phyloP scores from a whole-genome alignment of 2,113 vertebrate genomes.

The Crocuta crocuta region DNA sequence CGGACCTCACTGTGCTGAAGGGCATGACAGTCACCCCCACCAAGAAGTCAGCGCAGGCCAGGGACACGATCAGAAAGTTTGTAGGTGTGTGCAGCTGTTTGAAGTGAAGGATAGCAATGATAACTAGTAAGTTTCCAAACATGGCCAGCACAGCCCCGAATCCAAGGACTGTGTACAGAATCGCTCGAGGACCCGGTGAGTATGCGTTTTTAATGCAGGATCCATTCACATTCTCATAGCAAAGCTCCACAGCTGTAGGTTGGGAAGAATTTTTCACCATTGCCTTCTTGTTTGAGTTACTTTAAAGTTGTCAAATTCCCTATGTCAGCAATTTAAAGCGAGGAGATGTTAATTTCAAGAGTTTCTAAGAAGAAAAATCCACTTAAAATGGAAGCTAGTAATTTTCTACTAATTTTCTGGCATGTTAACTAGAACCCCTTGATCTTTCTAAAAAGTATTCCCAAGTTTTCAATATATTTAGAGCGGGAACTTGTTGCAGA shows the following conservation, averaged over 20 bases:
- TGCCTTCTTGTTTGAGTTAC: neutral
- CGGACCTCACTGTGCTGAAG: constrained; percentile 70
- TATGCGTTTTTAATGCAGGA: constrained; percentile 63
- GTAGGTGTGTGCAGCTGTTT: constrained; percentile 78
- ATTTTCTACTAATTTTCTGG: neutral
- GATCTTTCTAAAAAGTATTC: neutral
- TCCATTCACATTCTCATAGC: constrained; percentile 50
- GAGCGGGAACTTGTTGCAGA: neutral
- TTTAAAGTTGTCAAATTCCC: neutral
- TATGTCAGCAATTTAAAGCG: neutral
- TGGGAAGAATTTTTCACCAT: constrained; percentile 9
- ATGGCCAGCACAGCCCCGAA: constrained; percentile 58
- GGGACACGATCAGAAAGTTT: constrained; percentile 56
- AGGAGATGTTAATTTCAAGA: neutral
- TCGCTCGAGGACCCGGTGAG: neutral
- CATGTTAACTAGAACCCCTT: neutral
- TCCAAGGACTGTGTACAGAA: constrained; percentile 52
- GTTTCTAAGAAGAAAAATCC: neutral
- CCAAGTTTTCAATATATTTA: neutral
- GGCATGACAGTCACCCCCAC: constrained; percentile 66
- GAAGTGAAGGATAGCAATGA: constrained; percentile 74
- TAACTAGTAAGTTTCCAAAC: constrained; percentile 77
- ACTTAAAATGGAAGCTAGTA: neutral
- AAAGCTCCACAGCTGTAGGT: neutral
- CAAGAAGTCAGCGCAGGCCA: constrained; percentile 61